Conservation (phyloP, 2,113 vertebrate genomes). For the Piprites chloris region DNA sequence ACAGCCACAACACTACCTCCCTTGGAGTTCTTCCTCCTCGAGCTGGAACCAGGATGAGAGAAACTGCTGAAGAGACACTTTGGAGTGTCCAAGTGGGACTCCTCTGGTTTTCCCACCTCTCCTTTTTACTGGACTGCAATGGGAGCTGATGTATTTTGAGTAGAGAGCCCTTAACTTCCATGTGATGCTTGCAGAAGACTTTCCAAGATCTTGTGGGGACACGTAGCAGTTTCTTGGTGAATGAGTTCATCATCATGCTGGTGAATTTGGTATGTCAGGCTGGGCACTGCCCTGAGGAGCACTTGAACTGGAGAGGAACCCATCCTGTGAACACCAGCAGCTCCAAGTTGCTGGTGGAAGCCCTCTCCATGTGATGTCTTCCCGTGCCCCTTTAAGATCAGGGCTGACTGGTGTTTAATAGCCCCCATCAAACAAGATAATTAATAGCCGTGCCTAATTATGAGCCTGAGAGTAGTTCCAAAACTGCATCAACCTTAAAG, state of each 20-base stretch:
- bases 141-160: background rate
- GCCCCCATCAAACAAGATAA: background rate
- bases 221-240: fast-evolving
- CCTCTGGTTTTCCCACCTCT: background rate
- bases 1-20: background rate
- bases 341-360: background rate
- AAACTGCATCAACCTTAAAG: background rate
- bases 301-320: background rate
- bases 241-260: fast-evolving
- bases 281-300: background rate
- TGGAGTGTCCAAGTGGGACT: fast-evolving
- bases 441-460: background rate
- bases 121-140: background rate
- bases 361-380: background rate
- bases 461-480: background rate
- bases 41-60: background rate
- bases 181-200: background rate
- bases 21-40: background rate
- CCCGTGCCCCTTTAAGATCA: background rate
- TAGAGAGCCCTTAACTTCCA: background rate
- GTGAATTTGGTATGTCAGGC: background rate
- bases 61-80: background rate
- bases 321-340: background rate
- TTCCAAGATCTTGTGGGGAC: background rate
- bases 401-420: background rate